These are phyloP conservation scores for Fratercula arctica DNA, from an alignment of 2,797 vertebrate genomes.

Conservation along the genomic window DNA sequence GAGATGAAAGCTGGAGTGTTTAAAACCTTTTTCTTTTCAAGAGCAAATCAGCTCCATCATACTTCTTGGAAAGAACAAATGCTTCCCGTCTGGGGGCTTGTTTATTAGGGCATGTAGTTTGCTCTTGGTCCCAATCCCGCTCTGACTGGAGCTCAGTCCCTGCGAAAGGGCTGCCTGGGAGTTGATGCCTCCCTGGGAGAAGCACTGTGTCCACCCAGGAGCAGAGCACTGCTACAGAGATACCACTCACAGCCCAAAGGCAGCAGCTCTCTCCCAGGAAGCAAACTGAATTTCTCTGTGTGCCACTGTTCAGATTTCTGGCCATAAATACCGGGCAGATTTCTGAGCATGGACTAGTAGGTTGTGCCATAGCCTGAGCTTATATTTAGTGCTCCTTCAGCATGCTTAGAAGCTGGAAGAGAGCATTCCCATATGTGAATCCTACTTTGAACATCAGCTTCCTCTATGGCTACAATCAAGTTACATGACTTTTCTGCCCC, in stretches of 20 bases:
- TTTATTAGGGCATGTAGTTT: neutral
- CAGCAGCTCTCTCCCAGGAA: neutral
- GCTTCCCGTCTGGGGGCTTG: neutral
- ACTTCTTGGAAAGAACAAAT: neutral
- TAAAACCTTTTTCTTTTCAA: neutral
- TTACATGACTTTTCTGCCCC: neutral
- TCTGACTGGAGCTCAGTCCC: neutral
- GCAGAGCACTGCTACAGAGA: neutral
- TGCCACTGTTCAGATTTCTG: neutral
- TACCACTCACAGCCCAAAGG: neutral
- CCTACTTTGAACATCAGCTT: neutral
- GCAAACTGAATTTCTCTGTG: neutral
- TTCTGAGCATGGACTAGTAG: neutral
- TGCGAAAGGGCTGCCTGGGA: neutral
- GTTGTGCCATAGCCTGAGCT: neutral
- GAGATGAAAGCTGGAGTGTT: neutral
- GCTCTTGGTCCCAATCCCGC: neutral
- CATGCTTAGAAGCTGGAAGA: neutral
- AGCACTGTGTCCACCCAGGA: neutral
- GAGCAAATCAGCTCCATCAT: neutral
- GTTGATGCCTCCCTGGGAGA: neutral
- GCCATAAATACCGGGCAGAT: neutral
- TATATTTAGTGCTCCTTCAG: neutral
- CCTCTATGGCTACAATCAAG: neutral
- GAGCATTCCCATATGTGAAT: neutral